Conservation (phyloP, 2,797 vertebrate genomes). For the Melanogrammus aeglefinus region DNA sequence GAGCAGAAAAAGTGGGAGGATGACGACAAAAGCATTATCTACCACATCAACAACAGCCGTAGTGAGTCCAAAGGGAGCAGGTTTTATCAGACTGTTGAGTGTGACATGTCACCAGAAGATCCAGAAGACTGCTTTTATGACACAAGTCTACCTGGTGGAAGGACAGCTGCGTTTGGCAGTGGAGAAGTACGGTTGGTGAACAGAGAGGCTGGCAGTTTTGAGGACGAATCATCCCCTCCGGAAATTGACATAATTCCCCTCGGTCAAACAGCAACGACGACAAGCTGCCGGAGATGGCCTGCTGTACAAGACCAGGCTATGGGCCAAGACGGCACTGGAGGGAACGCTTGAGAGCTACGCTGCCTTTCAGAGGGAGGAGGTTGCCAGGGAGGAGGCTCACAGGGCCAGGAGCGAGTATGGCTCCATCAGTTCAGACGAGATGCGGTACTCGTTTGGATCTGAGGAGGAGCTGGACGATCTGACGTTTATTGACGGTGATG, state of each 20-base stretch:
- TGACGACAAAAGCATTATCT: slow-evolving; percentile 76
- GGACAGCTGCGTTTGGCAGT: slow-evolving; percentile 38
- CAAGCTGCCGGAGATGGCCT: slow-evolving; percentile 76
- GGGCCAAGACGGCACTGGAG: slow-evolving; percentile 69
- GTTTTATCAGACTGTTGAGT: slow-evolving; percentile 71
- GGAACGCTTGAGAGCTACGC: slow-evolving; percentile 74
- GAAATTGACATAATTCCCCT: slow-evolving; percentile 78
- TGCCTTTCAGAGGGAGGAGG: slow-evolving; percentile 68
- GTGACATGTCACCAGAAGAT: slow-evolving; percentile 68
- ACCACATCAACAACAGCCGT: slow-evolving; percentile 59
- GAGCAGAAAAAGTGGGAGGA: slow-evolving; percentile 81
- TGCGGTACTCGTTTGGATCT: slow-evolving; percentile 80
- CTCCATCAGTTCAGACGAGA: slow-evolving; percentile 85
- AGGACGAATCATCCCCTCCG: slow-evolving; percentile 70
- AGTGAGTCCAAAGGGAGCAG: slow-evolving; percentile 59
- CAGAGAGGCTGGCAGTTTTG: slow-evolving; percentile 71
- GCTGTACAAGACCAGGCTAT: slow-evolving; percentile 84
- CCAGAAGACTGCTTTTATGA: slow-evolving; percentile 68
- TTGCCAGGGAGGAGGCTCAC: slow-evolving; percentile 64
- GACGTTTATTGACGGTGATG: slow-evolving; percentile 63
- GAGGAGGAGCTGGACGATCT: slow-evolving; percentile 83
- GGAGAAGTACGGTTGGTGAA: slow-evolving; percentile 65
- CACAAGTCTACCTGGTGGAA: slow-evolving; percentile 40
- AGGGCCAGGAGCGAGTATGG: slow-evolving; percentile 72
- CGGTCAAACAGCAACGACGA: slow-evolving; percentile 53